Evolutionary conservation across 2,888 invertebrate species (phyloP), one percentile per base, ranked within the genome.

Genomic region (Drosophila lacicola): DNA sequence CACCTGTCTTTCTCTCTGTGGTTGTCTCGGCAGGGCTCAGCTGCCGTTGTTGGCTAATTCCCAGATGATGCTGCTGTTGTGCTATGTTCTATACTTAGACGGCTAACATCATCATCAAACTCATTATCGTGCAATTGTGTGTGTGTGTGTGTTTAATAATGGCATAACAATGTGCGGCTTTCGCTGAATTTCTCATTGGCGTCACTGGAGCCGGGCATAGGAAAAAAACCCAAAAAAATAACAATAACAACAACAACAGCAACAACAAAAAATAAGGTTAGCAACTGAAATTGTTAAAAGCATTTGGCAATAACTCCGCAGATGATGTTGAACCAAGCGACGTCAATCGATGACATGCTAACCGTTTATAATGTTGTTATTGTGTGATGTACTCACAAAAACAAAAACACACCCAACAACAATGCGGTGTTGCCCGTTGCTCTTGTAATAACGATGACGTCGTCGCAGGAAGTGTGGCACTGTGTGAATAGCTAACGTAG

Each of bases 291-390:
- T 21, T 29, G 50, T 39, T 36, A 54, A 45, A 25, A 37, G 17
- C 14, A 33, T 42, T 68, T 37, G 36, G 41, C 57, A 45, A 56
- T 54, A 50, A 42, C 17, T 49, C 36, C 47, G 34, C 61, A 44
- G 39, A 42, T 45, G 42, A 57, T 74, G 56, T 70, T 63, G 56
- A 47, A 53, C 51, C 21, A 41, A 39, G 25, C 53, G 50, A 76
- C 78, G 78, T 82, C 76, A 82, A 72, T 82, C 37, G 64, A 21
- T 50, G 53, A 80, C 68, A 77, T 70, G 80, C 62, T 76, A 76
- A 71, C 46, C 71, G 66, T 70, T 61, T 56, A 50, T 50, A 54
- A 25, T 49, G 39, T 58, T 70, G 53, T 51, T 50, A n/a, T 51
- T 36, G 68, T 17, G 21, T n/a, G 33, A 34, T 44, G 21, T 44